phyloP scores from a whole-genome alignment of 2,888 invertebrate species.

The Diachrysia chrysitis region DNA sequence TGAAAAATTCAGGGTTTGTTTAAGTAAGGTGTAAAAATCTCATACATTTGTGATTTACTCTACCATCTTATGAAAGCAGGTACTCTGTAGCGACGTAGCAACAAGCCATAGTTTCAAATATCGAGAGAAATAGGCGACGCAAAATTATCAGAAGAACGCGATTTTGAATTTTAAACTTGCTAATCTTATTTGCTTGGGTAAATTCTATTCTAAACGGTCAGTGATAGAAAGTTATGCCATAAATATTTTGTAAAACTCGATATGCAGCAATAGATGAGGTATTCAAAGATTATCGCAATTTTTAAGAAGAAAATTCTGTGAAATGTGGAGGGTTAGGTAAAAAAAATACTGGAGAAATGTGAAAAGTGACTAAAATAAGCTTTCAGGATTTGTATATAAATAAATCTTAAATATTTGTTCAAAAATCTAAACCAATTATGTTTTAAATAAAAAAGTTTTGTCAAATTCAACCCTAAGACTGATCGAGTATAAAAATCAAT shows the following conservation, averaged over 20 bases:
- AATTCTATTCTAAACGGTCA: not conserved
- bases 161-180: constrained; percentile 9
- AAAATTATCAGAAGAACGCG: constrained; percentile 20
- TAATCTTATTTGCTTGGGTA: not conserved
- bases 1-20: not conserved
- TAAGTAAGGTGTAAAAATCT: constrained; percentile 19
- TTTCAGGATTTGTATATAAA: not conserved
- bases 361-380: not conserved
- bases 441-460: not conserved
- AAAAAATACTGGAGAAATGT: not conserved
- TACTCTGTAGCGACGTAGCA: constrained; percentile 46
- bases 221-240: not conserved
- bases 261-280: no score
- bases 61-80: constrained; percentile 33
- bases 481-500: not conserved
- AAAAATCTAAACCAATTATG: not conserved
- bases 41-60: constrained; percentile 25
- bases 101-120: constrained; percentile 25
- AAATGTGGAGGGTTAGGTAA: not conserved
- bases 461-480: not conserved
- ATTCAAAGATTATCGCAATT: no score
- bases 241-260: no score
- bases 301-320: no score
- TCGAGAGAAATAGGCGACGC: constrained; percentile 21
- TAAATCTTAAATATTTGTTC: not conserved